Evolutionary conservation across 2,113 vertebrate species (phyloP), one percentile per base, ranked within the genome.

Genomic region (Proteles cristata): DNA sequence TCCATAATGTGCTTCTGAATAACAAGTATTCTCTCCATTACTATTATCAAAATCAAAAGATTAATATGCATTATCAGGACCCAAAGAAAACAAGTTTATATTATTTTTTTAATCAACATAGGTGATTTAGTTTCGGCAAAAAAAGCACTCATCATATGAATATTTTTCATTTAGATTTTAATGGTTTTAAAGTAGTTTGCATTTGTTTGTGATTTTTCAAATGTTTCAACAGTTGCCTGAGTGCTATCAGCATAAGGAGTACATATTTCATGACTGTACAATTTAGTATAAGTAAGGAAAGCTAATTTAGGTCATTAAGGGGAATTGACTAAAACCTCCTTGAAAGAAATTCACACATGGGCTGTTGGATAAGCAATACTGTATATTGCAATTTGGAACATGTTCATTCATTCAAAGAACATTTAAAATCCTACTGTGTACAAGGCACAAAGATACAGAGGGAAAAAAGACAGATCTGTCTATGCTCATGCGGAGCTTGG

Each of bases 141-240:
- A 90, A 89, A 11, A 53, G 5, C 4, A 83, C 39, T 87, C 55
- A 77, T 63, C 55, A 61, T 55, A 63, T 66, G n/a, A 58, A 74
- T 48, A 73, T 81, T 69, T 26, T 85, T 66, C 26, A 69, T 68
- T 82, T 91, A 28, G 45, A 58, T 80, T 91, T 77, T 85, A 88
- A 88, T 53, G 35, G 19, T 73, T 94, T 84, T 48, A 79, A 95
- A 94, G 35, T 91, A 69, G 1, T 28, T 69, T 93, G 45, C 8
- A 66, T 65, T 79, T 82, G 65, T 35, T 71, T 79, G 87, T 69
- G 80, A 90, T 87, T 95, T 95, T 95, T 26, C 17, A 80, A 89
- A 82, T 74, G 68, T 87, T 93, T 96, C 81, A 63, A 77, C 33
- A 88, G 53, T 21, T 79, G 0, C 11, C 19, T 35, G 43, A 88